phyloP scores from a whole-genome alignment of 2,888 invertebrate species.

The Scrobipalpa atriplicella region DNA sequence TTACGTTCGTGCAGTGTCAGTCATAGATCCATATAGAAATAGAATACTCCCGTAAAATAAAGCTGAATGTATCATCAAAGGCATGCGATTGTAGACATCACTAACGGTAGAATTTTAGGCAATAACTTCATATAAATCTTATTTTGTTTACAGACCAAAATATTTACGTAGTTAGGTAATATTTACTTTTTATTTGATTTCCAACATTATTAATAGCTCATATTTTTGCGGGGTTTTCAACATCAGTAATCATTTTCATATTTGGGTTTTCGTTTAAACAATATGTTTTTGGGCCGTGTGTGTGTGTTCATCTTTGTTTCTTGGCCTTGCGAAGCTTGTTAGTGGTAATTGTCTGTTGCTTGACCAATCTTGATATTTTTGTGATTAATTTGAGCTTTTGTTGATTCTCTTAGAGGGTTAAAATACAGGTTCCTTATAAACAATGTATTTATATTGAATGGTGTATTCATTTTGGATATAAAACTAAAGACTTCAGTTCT shows the following conservation, averaged over 20 bases:
- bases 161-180: too few species aligned
- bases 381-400: background rate
- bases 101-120: too few species aligned
- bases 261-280: slow-evolving; percentile 18
- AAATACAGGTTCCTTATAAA: too few species aligned
- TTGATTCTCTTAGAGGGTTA: background rate
- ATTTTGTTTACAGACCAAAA: too few species aligned
- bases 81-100: background rate
- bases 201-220: background rate
- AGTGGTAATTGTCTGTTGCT: slow-evolving; percentile 29
- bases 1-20: too few species aligned
- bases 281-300: slow-evolving; percentile 8
- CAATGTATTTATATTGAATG: too few species aligned
- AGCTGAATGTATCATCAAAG: background rate
- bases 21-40: background rate
- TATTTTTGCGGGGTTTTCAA: background rate
- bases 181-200: too few species aligned
- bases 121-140: too few species aligned
- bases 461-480: too few species aligned
- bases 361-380: slow-evolving; percentile 23
- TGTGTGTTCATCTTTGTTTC: slow-evolving; percentile 25
- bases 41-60: too few species aligned
- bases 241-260: background rate
- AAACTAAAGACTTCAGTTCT: too few species aligned
- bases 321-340: slow-evolving; percentile 38